Base-by-base conservation (phyloP, 2,797 vertebrate species). In the Rhinella marina region DNA sequence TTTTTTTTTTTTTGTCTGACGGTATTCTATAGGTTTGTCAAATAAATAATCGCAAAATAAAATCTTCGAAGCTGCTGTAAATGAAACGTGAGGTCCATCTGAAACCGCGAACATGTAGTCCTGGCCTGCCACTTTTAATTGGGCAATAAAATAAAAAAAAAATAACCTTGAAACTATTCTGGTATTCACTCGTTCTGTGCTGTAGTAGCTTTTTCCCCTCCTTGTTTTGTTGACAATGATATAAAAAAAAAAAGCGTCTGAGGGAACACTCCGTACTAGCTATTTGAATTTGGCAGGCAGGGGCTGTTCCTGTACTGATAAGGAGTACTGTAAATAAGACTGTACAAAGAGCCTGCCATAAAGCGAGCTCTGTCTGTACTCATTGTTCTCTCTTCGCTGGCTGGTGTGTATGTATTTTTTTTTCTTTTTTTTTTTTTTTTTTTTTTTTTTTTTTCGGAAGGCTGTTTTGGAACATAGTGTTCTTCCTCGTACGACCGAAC, bases 301-400 rank as follows among this genome's bases (percentile, higher is more conserved):
- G 90, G 93, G 92, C 96, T 96, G 97, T 96, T 97, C 96, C 95
- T 94, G 92, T 95, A 91, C 97, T 97, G 98, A 99, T 99, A 99
- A 98, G 97, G 97, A 96, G 94, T 95, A 95, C 97, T 97, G 98
- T 98, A 99, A 98, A 98, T 98, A 98, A 97, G 97, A 97, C 95
- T 97, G 97, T 97, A 96, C 95, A 92, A 96, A 95, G 92, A 94
- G 94, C 95, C 94, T 92, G 95, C 95, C 96, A 96, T 94, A 92
- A 94, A 94, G 93, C 93, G 94, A 95, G 94, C 95, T 82, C 90
- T 91, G 96, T 97, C 96, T 97, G 97, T 95, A 97, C 97, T 96
- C 95, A 97, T 97, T 99, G 98, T 99, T 98, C 97, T 97, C 96
- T 96, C 93, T 92, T 95, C 94, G 94, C 90, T 86, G 73, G 95